Conservation (phyloP, 37 sponge, comb jelly and placozoan species). For the Tethya wilhelma region DNA sequence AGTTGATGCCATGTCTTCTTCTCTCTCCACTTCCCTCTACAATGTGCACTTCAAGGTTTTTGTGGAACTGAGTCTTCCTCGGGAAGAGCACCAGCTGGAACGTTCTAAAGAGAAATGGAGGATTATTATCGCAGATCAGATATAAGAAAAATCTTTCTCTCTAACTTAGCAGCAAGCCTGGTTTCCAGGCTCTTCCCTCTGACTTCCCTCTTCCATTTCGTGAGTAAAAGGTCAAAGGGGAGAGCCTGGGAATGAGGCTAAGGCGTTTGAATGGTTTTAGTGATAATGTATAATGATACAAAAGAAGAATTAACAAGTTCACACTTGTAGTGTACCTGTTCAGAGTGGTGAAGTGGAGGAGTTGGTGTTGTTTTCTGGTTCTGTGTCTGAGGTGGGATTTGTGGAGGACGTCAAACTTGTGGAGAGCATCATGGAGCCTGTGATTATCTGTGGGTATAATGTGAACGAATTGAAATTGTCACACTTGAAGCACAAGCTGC, state of each 20-base stretch:
- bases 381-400: constrained; percentile 33
- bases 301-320: background rate
- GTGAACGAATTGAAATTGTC: no score
- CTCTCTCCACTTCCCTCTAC: background rate
- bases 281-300: no score
- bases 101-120: constrained; percentile 1
- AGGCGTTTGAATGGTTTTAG: no score
- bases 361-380: background rate
- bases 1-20: background rate
- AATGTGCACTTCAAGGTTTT: background rate
- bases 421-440: constrained; percentile 28
- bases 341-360: constrained; percentile 17
- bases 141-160: background rate
- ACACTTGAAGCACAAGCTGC: no score
- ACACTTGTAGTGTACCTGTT: constrained; percentile 21
- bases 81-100: constrained; percentile 28
- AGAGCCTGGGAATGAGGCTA: background rate
- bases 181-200: background rate
- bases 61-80: background rate
- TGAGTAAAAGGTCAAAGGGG: background rate
- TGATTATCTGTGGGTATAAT: constrained; percentile 4
- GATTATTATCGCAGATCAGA: background rate
- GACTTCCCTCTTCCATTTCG: background rate
- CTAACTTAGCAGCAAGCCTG: background rate
- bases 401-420: constrained; percentile 53